Evolutionary conservation across 92 coral and sea anemone species (phyloP).

Genomic region (Hydrozoanthus gracilis): DNA sequence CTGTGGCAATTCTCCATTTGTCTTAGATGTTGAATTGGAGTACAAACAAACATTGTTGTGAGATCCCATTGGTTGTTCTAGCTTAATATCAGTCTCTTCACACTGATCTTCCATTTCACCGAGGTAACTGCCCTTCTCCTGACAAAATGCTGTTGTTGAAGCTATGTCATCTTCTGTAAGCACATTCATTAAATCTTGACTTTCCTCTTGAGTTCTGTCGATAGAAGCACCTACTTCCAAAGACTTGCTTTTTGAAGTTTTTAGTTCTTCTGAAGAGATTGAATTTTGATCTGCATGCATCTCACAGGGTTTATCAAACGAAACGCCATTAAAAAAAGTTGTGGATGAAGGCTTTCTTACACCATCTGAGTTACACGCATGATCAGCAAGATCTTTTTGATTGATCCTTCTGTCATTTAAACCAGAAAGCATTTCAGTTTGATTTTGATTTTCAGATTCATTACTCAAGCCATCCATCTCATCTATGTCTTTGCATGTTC

Average conservation of each 20-base stretch:
- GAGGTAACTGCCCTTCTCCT: background rate
- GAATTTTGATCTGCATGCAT: background rate
- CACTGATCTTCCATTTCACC: background rate
- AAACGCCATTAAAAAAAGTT: background rate
- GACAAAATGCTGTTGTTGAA: background rate
- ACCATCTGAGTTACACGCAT: background rate
- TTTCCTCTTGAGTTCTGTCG: background rate
- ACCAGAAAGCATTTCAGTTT: background rate
- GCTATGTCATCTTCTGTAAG: background rate
- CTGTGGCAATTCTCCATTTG: background rate
- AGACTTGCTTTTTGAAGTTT: background rate
- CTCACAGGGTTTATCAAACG: background rate
- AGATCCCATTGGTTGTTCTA: background rate
- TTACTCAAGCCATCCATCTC: background rate
- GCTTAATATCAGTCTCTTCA: background rate
- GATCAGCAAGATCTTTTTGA: background rate
- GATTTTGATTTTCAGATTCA: background rate
- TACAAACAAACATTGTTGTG: background rate
- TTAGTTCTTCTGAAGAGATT: background rate
- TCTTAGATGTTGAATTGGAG: conserved; percentile 6
- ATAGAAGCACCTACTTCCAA: background rate
- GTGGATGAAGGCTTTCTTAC: background rate
- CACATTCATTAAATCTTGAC: background rate
- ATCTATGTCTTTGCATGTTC: background rate
- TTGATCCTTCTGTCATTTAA: background rate